phyloP scores from a whole-genome alignment of 2,888 invertebrate species.

The Neelides folsomi region DNA sequence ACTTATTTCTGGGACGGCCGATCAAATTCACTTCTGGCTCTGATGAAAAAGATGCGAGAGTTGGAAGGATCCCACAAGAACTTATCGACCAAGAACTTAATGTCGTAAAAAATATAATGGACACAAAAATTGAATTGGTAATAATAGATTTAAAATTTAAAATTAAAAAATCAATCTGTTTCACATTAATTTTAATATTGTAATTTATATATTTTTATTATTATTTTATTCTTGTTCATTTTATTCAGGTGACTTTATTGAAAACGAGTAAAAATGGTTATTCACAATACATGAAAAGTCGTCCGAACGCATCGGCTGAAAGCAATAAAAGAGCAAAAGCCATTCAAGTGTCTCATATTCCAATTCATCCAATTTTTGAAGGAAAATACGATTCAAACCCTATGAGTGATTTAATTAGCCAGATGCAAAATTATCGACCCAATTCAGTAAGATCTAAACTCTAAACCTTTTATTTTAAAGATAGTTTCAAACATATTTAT shows the following conservation, averaged over 20 bases:
- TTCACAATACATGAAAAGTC: conserved; percentile 72
- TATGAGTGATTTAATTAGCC: conserved; percentile 45
- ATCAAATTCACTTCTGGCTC: conserved; percentile 44
- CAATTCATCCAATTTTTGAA: conserved; percentile 52
- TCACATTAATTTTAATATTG: neutral
- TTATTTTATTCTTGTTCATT: conserved; percentile 22
- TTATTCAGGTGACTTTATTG: conserved; percentile 51
- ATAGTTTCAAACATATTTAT: too few species aligned
- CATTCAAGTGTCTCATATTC: conserved; percentile 45
- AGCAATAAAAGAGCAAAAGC: conserved; percentile 75
- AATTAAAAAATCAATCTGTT: conserved; percentile 1
- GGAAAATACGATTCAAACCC: conserved; percentile 38
- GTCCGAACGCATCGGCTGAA: conserved; percentile 78
- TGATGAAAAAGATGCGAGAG: conserved; percentile 33
- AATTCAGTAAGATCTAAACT: conserved; percentile 47
- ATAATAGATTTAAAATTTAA: conserved; percentile 34
- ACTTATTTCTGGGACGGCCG: conserved; percentile 75
- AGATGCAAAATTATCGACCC: conserved; percentile 63
- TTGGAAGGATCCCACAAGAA: conserved; percentile 69
- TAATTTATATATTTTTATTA: neutral
- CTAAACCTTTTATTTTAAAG: too few species aligned
- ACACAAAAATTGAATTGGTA: conserved; percentile 61
- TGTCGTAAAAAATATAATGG: conserved; percentile 59
- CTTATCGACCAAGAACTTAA: conserved; percentile 71
- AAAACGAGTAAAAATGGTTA: conserved; percentile 77